Conservation (phyloP, 2,888 invertebrate genomes). For the Bruchidius siliquastri region DNA sequence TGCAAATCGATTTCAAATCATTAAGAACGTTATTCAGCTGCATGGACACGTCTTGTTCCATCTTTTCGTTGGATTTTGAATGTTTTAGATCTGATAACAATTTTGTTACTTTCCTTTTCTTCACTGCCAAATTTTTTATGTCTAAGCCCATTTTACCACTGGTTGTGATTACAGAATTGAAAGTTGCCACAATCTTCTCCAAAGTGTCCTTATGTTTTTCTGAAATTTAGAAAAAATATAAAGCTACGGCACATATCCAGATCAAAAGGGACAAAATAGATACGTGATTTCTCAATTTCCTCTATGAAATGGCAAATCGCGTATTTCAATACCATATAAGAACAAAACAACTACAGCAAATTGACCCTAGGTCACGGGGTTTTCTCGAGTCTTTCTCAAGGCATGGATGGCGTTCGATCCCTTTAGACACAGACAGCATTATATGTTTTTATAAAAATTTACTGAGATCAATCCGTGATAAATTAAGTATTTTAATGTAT, state of each 20-base stretch:
- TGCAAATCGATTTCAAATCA: constrained; percentile 30
- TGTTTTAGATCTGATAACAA: constrained; percentile 25
- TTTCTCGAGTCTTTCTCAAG: too few relatives aligned
- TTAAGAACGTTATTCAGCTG: constrained; percentile 29
- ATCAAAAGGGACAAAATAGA: too few relatives aligned
- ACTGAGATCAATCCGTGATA: too few relatives aligned
- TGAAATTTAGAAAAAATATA: constrained; percentile 10
- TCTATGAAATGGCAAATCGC: too few relatives aligned
- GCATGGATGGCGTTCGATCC: too few relatives aligned
- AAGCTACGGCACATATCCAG: background rate
- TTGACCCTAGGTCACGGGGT: too few relatives aligned
- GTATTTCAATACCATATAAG: too few relatives aligned
- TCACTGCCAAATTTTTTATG: constrained; percentile 31
- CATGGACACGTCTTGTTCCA: constrained; percentile 25
- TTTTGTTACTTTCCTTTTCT: constrained; percentile 34
- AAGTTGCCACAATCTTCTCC: constrained; percentile 29
- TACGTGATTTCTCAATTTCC: too few relatives aligned
- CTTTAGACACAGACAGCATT: too few relatives aligned
- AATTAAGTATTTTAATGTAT: too few relatives aligned
- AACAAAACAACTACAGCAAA: too few relatives aligned
- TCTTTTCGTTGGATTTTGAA: constrained; percentile 20
- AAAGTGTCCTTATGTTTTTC: constrained; percentile 28
- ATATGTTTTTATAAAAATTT: too few relatives aligned
- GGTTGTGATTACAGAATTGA: constrained; percentile 30
- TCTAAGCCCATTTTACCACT: constrained; percentile 33